These are phyloP conservation scores for Clarias batrachus DNA, from an alignment of 2,113 vertebrate genomes.

Conservation along the genomic window DNA sequence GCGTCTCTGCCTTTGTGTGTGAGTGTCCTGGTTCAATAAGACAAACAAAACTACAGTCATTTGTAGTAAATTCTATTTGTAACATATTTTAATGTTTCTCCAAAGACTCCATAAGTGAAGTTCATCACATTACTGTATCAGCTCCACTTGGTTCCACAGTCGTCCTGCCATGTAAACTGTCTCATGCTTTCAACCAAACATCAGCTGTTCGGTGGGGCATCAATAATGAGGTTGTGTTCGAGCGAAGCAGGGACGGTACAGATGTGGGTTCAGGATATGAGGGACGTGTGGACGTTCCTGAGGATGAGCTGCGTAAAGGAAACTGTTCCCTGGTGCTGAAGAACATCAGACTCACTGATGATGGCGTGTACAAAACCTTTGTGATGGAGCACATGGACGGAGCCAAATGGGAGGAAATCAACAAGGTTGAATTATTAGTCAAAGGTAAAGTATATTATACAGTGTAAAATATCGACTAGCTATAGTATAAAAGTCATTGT, in stretches of 20 bases:
- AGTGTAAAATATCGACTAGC: too few species aligned
- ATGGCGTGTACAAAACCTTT: neutral
- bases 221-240: neutral
- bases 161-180: neutral
- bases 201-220: neutral
- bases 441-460: neutral
- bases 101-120: neutral
- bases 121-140: neutral
- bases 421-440: neutral
- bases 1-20: neutral
- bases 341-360: neutral
- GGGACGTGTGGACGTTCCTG: conserved; percentile 3
- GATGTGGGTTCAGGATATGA: neutral
- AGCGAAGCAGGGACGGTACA: neutral
- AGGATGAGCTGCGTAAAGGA: neutral
- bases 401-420: neutral
- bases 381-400: neutral
- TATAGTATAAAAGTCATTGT: too few species aligned
- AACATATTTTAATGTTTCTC: neutral
- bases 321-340: conserved; percentile 13
- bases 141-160: neutral
- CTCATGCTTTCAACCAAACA: neutral
- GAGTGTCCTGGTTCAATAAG: neutral
- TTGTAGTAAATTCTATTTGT: too few species aligned
- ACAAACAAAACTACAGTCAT: neutral